Conservation (phyloP, 2,888 invertebrate genomes). For the Machimus atricapillus region DNA sequence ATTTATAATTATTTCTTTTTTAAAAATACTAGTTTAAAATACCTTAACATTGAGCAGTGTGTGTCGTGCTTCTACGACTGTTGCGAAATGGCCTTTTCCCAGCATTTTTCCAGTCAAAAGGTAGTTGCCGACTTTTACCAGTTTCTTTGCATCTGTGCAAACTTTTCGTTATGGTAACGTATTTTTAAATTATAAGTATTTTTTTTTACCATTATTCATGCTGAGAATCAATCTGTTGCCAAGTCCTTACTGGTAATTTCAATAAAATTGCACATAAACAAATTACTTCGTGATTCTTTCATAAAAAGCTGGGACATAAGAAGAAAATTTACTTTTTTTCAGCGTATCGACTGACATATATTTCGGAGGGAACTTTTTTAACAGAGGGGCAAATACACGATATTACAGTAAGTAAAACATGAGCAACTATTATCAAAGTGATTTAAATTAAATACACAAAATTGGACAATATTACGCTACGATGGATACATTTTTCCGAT, state of each 20-base stretch:
- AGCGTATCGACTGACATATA: background rate
- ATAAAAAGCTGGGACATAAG: background rate
- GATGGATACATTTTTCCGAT: background rate
- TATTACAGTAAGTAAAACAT: background rate
- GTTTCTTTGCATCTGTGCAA: conserved; percentile 54
- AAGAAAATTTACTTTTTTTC: background rate
- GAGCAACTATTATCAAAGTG: background rate
- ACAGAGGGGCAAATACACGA: background rate
- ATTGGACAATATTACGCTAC: background rate
- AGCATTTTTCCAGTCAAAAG: conserved; percentile 73
- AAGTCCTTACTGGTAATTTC: background rate
- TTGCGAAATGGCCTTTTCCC: conserved; percentile 79
- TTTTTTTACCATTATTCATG: background rate
- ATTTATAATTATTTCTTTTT: background rate
- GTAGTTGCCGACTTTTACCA: conserved; percentile 74
- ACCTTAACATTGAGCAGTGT: conserved; percentile 74
- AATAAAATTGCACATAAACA: background rate
- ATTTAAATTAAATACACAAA: background rate
- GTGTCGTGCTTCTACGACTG: conserved; percentile 77
- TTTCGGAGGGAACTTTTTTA: background rate
- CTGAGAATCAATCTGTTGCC: background rate
- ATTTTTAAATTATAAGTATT: background rate
- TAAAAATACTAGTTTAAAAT: background rate
- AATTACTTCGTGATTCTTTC: background rate
- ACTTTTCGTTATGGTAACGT: background rate